A percentile compares a stretch with the other conserved stretches of the same genome.
These are phyloP conservation scores for Ciconia boyciana DNA, from an alignment of 2,113 vertebrate genomes.

Conservation along the genomic window DNA sequence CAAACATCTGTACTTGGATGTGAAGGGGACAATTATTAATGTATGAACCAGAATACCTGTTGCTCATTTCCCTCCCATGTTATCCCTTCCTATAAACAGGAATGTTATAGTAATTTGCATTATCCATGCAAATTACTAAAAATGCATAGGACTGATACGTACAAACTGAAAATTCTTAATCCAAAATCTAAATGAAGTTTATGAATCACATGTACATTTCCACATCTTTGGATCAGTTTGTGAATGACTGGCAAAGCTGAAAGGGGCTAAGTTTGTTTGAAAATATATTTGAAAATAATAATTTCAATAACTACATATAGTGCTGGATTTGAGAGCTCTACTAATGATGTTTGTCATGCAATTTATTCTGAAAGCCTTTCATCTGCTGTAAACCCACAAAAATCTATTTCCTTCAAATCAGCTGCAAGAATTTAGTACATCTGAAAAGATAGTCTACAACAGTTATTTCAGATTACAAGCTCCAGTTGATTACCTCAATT, in stretches of 20 bases:
- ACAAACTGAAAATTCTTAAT: not conserved
- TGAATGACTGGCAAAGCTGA: not conserved
- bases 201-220: not conserved
- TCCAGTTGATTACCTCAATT: not conserved
- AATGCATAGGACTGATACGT: rapidly evolving
- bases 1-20: not conserved
- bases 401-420: not conserved
- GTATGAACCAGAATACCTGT: not conserved
- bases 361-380: not conserved
- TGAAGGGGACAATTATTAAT: not conserved
- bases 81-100: not conserved
- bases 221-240: not conserved
- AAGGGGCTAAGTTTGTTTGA: rapidly evolving
- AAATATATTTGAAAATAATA: not conserved
- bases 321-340: not conserved
- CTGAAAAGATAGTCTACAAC: not conserved
- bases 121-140: not conserved
- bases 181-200: not conserved
- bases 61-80: not conserved
- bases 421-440: not conserved
- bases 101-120: not conserved
- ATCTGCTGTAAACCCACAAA: not conserved
- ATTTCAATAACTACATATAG: not conserved
- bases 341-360: not conserved
- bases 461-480: not conserved